A percentile compares a stretch with the other conserved stretches of the same genome.
These are phyloP conservation scores for Percopsis omiscomaycus DNA, from an alignment of 2,797 vertebrate genomes.

Conservation along the genomic window DNA sequence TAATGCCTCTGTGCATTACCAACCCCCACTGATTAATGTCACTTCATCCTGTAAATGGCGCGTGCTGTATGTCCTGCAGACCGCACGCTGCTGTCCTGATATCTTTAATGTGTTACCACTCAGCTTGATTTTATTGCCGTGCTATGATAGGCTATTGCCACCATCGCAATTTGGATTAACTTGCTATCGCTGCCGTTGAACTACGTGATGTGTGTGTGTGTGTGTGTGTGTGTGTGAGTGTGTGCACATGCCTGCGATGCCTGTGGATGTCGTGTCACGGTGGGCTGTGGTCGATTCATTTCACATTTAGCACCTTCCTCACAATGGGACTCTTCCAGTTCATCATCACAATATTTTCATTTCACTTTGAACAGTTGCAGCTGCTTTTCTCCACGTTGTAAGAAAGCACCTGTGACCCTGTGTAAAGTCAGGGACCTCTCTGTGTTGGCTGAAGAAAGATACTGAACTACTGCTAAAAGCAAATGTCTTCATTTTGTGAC, in stretches of 20 bases:
- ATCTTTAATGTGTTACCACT: constrained; percentile 70
- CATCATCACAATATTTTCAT: constrained; percentile 47
- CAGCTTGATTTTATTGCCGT: constrained; percentile 74
- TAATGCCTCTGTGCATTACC: constrained; percentile 50
- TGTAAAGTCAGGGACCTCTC: constrained; percentile 43
- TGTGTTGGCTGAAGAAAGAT: constrained; percentile 34
- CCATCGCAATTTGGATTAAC: constrained; percentile 75
- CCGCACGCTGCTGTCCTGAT: constrained; percentile 56
- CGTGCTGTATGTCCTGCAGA: constrained; percentile 35
- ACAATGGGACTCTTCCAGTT: constrained; percentile 56
- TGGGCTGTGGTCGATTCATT: constrained; percentile 64
- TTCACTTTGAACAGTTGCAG: constrained; percentile 58
- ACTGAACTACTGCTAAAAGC: constrained; percentile 18
- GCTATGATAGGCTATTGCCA: constrained; percentile 75
- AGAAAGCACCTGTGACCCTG: constrained; percentile 43
- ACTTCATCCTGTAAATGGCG: constrained; percentile 69
- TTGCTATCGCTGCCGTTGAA: constrained; percentile 67
- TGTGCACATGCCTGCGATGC: constrained; percentile 1
- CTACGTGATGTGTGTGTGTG: constrained; percentile 38
- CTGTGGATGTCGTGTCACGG: constrained; percentile 39
- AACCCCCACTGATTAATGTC: constrained; percentile 69
- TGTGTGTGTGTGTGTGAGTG: constrained; percentile 32
- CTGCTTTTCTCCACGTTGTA: constrained; percentile 10
- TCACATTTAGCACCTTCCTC: constrained; percentile 58
- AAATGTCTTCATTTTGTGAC: constrained; percentile 26